A percentile compares a stretch with the other conserved stretches of the same genome.
phyloP scores from a whole-genome alignment of 2,797 vertebrate genomes.

The Brachyalestes nurse region DNA sequence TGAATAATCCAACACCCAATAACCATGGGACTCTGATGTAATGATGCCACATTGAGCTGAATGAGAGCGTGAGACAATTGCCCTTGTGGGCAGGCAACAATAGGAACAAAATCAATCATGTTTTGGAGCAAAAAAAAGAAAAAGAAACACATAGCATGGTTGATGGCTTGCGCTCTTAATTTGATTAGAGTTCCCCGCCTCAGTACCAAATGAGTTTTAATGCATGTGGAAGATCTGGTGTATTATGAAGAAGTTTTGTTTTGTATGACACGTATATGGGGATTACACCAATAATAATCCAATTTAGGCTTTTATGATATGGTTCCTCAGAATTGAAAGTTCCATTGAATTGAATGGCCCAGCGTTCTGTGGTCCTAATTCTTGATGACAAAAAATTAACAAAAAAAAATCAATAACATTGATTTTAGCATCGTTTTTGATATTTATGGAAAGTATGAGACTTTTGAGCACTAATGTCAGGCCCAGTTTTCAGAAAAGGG shows the following conservation, averaged over 20 bases:
- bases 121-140: slow-evolving; percentile 24
- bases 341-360: no score
- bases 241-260: neutral
- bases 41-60: slow-evolving; percentile 69
- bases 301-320: no score
- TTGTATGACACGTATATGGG: neutral
- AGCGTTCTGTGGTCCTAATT: no score
- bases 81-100: slow-evolving; percentile 54
- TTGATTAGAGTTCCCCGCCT: neutral
- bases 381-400: no score
- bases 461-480: no score
- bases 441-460: no score
- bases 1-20: slow-evolving; percentile 19
- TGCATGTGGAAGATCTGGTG: neutral
- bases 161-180: neutral
- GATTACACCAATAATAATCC: neutral
- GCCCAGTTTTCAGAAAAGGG: no score
- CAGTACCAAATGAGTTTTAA: neutral
- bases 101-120: slow-evolving; percentile 65
- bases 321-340: no score
- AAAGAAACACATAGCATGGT: neutral
- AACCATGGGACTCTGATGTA: slow-evolving; percentile 66
- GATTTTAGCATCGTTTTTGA: no score
- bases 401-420: no score
- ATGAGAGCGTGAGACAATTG: slow-evolving; percentile 60